Base-by-base conservation (phyloP, 2,797 vertebrate species). In the Psittacula derbiana region DNA sequence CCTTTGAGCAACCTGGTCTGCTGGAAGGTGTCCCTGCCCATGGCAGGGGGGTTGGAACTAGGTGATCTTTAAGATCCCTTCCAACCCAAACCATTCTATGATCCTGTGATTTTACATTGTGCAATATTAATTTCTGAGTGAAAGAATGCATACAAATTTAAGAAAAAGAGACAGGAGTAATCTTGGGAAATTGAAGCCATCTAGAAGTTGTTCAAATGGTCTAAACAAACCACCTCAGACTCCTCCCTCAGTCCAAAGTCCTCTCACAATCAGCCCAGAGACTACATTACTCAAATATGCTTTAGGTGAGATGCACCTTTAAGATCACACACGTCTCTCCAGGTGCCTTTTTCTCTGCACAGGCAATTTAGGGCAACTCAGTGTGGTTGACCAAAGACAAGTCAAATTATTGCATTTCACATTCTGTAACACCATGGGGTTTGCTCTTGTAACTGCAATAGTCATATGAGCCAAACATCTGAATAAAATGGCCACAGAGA, bases 391-490 rank as follows among this genome's bases (percentile, higher is more conserved):
- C 44, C 74, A 27, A 72, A 31, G 61, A 49, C 41, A 88, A 88
- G 10, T 46, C 18, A 82, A 66, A 85, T 44, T 14, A 38, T 19
- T 50, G 23, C 8, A 84, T 58, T 72, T 50, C 60, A 41, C 1
- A 2, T 64, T 87, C 60, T 70, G 16, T 52, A 88, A 12, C 27
- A 49, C 19, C 50, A 20, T 31, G 43, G 28, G 28, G 60, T 87
- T 43, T 73, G 46, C 47, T 38, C 0, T 1, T 41, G 58, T 15
- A 83, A 53, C 24, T 61, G 33, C 30, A 55, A 9, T 11, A 55
- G 14, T n/a, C 33, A 74, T 61, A 46, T 0, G 0, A 86, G 33
- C 76, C 5, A 33, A 69, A 57, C 2, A 31, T 8, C 6, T 16
- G 21, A 61, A 87, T 18, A 44, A 66, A 64, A 73, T 3, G 17